phyloP scores from a whole-genome alignment of 1,140 invertebrate species.

The Megalopta genalis region DNA sequence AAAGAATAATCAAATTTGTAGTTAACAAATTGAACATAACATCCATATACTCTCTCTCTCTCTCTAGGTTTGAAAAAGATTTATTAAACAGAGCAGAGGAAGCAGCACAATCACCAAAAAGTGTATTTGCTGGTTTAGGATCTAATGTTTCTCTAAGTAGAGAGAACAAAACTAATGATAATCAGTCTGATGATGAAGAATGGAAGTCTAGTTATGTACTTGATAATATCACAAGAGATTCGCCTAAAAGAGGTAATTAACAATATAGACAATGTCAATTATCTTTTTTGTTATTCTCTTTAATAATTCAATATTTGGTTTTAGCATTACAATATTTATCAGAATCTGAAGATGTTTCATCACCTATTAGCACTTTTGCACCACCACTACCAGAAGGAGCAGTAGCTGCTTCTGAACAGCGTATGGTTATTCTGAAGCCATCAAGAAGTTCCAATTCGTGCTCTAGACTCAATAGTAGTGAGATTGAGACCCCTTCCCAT shows the following conservation, averaged over 20 bases:
- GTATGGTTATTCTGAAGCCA: slow-evolving; percentile 79
- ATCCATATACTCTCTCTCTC: slow-evolving; percentile 9
- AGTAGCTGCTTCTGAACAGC: slow-evolving; percentile 78
- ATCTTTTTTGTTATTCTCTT: background rate
- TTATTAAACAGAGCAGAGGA: slow-evolving; percentile 70
- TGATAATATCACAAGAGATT: slow-evolving; percentile 50
- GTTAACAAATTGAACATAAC: background rate
- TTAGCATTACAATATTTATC: slow-evolving; percentile 66
- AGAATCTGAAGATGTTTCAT: slow-evolving; percentile 67
- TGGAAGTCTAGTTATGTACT: slow-evolving; percentile 58
- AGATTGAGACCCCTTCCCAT: slow-evolving; percentile 82
- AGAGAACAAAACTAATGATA: slow-evolving; percentile 50
- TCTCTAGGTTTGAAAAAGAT: slow-evolving; percentile 73
- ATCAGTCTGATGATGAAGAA: slow-evolving; percentile 55
- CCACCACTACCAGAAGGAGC: slow-evolving; percentile 69
- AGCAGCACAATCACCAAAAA: slow-evolving; percentile 58
- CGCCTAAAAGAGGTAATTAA: slow-evolving; percentile 48
- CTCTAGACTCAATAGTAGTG: slow-evolving; percentile 81
- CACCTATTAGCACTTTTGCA: slow-evolving; percentile 66
- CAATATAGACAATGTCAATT: background rate
- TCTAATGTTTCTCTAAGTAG: slow-evolving; percentile 40
- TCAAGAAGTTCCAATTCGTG: slow-evolving; percentile 76
- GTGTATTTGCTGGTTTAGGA: slow-evolving; percentile 60
- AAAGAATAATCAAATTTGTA: background rate
- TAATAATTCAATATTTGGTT: slow-evolving; percentile 4